Evolutionary conservation across 2,888 invertebrate species (phyloP), one percentile per base, ranked within the genome.

Genomic region (Empis stercorea): DNA sequence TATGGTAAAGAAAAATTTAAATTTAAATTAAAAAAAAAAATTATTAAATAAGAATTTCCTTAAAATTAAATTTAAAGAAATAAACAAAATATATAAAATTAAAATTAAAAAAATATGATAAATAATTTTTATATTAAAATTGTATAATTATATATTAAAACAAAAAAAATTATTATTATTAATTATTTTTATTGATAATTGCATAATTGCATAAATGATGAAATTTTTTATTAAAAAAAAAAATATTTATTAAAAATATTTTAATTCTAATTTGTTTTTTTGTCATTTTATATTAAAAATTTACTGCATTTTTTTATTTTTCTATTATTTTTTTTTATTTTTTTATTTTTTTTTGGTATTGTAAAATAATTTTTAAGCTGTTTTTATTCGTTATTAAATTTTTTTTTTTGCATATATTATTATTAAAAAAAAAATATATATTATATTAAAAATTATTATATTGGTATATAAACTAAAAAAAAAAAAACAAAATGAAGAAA

Each of bases 91-190:
- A 37, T n/a, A n/a, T n/a, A n/a, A n/a, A n/a, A n/a, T n/a, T n/a
- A n/a, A n/a, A 55, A 48, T 49, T 32, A 44, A 38, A 14, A 34
- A 44, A 49, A n/a, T 42, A 51, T n/a, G n/a, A 56, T 59, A 57
- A 61, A 55, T 59, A 59, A 27, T 27, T 27, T n/a, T 27, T 27
- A 27, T 27, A 27, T 27, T 27, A 59, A 61, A 61, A 61, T 59
- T 60, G 57, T 57, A 60, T 61, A 61, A 60, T 56, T 55, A 56
- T 50, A 52, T 51, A n/a, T n/a, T 34, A 17, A 41, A n/a, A n/a
- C n/a, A n/a, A n/a, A n/a, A n/a, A 20, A n/a, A 45, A 30, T 49
- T 58, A 44, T 51, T 38, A 23, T 38, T 49, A 56, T 51, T 51
- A 36, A 32, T 13, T 17, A 20, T 34, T 37, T 43, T 13, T 27